Percentiles rank a stretch among this genome's conserved stretches.
These are phyloP conservation scores for Sylvilagus floridanus DNA, from an alignment of 2,797 vertebrate species.

Conservation along the genomic window DNA sequence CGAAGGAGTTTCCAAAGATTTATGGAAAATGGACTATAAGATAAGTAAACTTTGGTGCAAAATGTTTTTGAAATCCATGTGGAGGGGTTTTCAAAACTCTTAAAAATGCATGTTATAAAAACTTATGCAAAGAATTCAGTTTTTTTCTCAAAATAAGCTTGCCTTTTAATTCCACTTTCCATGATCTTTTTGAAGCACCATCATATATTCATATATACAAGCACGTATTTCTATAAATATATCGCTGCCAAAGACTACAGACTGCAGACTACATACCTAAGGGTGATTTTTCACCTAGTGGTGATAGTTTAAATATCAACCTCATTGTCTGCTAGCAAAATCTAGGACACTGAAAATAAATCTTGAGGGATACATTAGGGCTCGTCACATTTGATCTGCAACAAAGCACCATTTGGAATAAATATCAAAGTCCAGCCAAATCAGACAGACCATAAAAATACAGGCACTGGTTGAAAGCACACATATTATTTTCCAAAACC, in stretches of 20 bases:
- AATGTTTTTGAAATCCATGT: too few relatives aligned
- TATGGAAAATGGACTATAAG: too few relatives aligned
- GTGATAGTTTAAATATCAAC: slow-evolving; percentile 62
- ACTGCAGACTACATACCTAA: neutral
- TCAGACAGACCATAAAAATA: slow-evolving; percentile 79
- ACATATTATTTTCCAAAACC: slow-evolving; percentile 81
- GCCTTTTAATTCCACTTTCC: too few relatives aligned
- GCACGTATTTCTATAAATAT: neutral
- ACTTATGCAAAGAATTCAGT: too few relatives aligned
- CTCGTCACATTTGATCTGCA: slow-evolving; percentile 72
- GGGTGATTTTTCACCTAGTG: neutral
- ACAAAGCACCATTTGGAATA: slow-evolving; percentile 69
- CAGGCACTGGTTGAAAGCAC: slow-evolving; percentile 71
- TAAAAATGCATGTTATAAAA: too few relatives aligned
- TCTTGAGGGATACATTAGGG: slow-evolving; percentile 53
- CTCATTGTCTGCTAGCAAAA: slow-evolving; percentile 61
- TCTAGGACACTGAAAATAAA: slow-evolving; percentile 66
- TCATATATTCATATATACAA: neutral
- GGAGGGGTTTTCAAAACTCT: too few relatives aligned
- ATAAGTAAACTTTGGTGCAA: too few relatives aligned
- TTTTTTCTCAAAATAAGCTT: too few relatives aligned
- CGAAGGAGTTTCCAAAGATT: too few relatives aligned
- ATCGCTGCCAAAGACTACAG: neutral
- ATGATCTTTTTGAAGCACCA: too few relatives aligned
- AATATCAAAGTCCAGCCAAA: slow-evolving; percentile 74